Base-by-base conservation (phyloP, 2,113 vertebrate species). In the Protobothrops mucrosquamatus region DNA sequence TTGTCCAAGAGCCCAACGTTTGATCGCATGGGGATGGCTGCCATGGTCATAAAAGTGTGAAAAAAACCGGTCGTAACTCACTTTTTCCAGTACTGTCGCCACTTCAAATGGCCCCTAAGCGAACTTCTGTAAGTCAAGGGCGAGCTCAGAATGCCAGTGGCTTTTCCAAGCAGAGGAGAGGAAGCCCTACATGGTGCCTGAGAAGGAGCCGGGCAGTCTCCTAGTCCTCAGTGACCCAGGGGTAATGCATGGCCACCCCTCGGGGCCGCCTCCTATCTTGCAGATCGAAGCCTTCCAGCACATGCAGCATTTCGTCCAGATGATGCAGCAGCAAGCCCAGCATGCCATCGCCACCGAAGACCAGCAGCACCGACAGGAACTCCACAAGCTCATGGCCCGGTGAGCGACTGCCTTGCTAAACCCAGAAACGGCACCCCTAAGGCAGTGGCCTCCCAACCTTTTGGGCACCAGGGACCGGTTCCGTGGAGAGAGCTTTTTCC, bases 311-410 rank as follows among this genome's bases (percentile, higher is more conserved):
- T 99, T 99, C 18, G 99, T 99, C 10, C 99, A 99, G 97, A 99
- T 98, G 0, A 98, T 99, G 98, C 99, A 99, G 95, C 98, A 99
- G 94, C 99, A 99, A 93, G 99, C 99, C 0, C 99, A 99, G 96
- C 99, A 99, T 0, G 99, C 99, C 90, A 98, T 99, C 0, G 99
- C 99, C 0, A 98, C 98, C 0, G 99, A 99, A 95, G 99, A 99
- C 97, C 99, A 99, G 95, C 99, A 99, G 95, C 99, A 99, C 95
- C 99, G 99, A 93, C 99, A 98, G 95, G 99, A 99, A 88, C 98
- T 99, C 88, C 99, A 99, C 94, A 99, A 99, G 93, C 98, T 99
- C 54, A 99, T 99, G 99, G 99, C 99, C 96, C 98, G 99, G 99
- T 99, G n/a, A 96, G 98, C 22, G 15, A n/a, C 29, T 1, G 11